Percentiles rank a stretch among this genome's conserved stretches.
Conservation (phyloP, 2,113 vertebrate species). For the Anseranas semipalmata region DNA sequence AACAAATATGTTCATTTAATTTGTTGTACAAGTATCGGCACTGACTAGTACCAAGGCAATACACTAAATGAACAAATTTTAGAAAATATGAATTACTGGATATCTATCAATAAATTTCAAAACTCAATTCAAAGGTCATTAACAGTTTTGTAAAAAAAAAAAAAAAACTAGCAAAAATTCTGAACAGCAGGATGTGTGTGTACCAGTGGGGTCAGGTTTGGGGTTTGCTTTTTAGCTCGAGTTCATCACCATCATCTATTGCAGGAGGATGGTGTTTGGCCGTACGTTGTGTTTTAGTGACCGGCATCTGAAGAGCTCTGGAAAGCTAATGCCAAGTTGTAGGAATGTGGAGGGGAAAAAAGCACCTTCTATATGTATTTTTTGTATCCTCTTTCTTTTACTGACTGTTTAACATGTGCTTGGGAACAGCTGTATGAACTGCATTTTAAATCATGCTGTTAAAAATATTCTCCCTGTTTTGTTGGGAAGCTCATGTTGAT, state of each 20-base stretch:
- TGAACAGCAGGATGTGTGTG: background rate
- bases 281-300: conserved; percentile 26
- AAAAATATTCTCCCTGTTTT: conserved; percentile 80
- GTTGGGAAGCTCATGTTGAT: conserved; percentile 79
- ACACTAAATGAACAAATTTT: conserved; percentile 1
- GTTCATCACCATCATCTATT: conserved; percentile 12
- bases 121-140: conserved; percentile 27
- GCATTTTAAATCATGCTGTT: conserved; percentile 76
- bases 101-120: background rate
- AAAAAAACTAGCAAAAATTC: conserved; percentile 14
- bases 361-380: conserved; percentile 77
- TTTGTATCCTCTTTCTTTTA: conserved; percentile 75
- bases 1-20: conserved; percentile 43
- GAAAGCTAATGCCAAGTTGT: conserved; percentile 11
- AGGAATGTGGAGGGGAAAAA: conserved; percentile 45
- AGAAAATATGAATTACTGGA: background rate
- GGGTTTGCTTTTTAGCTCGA: conserved; percentile 13
- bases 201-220: background rate
- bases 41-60: conserved; percentile 51
- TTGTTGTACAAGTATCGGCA: conserved; percentile 32
- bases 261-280: conserved; percentile 12
- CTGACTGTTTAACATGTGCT: conserved; percentile 77
- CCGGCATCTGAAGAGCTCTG: conserved; percentile 43
- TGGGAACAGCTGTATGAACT: conserved; percentile 71
- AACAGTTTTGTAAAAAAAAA: conserved; percentile 41